Base-by-base conservation (phyloP, 2,888 invertebrate species). In the Phanerotoma sp. region DNA sequence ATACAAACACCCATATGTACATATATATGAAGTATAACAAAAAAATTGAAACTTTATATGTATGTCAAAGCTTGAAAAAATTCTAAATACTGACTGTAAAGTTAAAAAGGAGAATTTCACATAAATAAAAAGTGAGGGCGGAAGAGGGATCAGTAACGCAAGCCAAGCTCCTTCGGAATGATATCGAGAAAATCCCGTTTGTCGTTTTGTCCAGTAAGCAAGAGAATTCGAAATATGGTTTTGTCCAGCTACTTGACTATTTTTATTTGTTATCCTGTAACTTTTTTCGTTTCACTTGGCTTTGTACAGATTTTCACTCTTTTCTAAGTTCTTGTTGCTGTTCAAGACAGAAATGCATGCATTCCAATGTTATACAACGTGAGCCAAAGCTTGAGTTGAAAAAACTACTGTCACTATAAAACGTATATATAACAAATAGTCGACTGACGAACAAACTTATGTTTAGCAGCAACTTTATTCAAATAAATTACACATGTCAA, bases 221-320 rank as follows among this genome's bases (percentile, higher is more conserved):
- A 16, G 62, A 61, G 66, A 67, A 67, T 69, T 62, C 63, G 64
- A 66, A 68, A 66, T 67, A 66, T 59, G 66, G 67, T 68, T 35
- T 64, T 60, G 64, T 65, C 58, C 62, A 57, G 58, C 63, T 50
- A 33, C 33, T 46, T 52, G 58, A 58, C 57, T 62, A 62, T 61
- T 67, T 68, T 68, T 66, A 66, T 62, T 68, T 67, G 44, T 64
- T 66, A 61, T 58, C 54, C 51, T 57, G 57, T 57, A 58, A 60
- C 52, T 58, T 61, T 55, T 61, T 56, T 56, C 53, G 49, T 56
- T 49, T 45, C 41, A 30, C 40, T 38, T 40, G 38, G 52, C 37
- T 53, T 47, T 47, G 51, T 52, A 50, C 58, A 51, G 50, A 21
- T 56, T 53, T 60, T 49, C 40, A 44, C 56, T 54, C 51, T 54